Conservation (phyloP, 2,888 invertebrate genomes). For the Xanthorhoe spadicearia region DNA sequence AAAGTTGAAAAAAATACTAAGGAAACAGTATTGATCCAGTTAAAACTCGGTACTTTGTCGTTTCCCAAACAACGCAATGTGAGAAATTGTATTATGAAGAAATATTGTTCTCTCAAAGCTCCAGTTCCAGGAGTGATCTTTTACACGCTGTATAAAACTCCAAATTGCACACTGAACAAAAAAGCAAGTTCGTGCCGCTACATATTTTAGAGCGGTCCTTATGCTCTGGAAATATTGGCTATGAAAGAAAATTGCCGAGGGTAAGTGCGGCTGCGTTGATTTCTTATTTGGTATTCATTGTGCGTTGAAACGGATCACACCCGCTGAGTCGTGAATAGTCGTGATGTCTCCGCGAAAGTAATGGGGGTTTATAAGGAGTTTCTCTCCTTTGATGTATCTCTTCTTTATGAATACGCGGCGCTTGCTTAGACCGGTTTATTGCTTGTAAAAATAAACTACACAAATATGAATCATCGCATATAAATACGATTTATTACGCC, state of each 20-base stretch:
- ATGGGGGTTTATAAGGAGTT: slow-evolving; percentile 45
- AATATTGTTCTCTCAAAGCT: neutral
- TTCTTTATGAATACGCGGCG: slow-evolving; percentile 36
- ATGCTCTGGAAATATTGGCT: slow-evolving; percentile 71
- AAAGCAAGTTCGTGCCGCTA: slow-evolving; percentile 69
- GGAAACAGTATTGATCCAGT: neutral
- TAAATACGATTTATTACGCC: slow-evolving; percentile 33
- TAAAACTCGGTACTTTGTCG: too few species aligned
- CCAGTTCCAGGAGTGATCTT: slow-evolving; percentile 41
- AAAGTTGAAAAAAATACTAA: neutral
- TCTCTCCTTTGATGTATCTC: slow-evolving; percentile 44
- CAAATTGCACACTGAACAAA: slow-evolving; percentile 79
- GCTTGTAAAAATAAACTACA: slow-evolving; percentile 44
- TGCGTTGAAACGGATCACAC: slow-evolving; percentile 75
- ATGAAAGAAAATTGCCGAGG: slow-evolving; percentile 77
- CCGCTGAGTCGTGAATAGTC: slow-evolving; percentile 55
- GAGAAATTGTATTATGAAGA: neutral
- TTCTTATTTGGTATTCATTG: slow-evolving; percentile 82
- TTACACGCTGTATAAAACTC: slow-evolving; percentile 62
- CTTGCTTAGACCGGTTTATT: slow-evolving; percentile 37
- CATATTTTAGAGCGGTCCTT: slow-evolving; percentile 71
- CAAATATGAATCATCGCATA: slow-evolving; percentile 43
- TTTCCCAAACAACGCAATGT: too few species aligned
- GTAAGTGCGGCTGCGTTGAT: slow-evolving; percentile 78
- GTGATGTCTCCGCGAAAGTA: slow-evolving; percentile 55